A percentile compares a stretch with the other conserved stretches of the same genome.
These are phyloP conservation scores for Gasteruption jaculator DNA, from an alignment of 2,888 invertebrate genomes.

Conservation along the genomic window DNA sequence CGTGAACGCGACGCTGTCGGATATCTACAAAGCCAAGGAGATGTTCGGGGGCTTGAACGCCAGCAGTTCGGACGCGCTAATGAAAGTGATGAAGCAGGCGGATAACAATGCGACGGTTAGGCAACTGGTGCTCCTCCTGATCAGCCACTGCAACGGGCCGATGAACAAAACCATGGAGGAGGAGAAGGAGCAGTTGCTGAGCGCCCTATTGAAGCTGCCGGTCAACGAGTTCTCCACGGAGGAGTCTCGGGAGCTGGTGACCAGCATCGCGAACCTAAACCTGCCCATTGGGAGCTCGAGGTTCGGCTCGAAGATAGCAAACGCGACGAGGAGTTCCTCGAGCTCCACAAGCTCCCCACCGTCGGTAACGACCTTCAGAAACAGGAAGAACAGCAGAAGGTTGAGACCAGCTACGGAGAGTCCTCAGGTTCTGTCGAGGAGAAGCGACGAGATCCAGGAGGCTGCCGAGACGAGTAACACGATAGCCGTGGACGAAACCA, in stretches of 20 bases:
- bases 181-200: constrained; percentile 65
- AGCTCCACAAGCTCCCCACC: constrained; percentile 29
- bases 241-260: constrained; percentile 49
- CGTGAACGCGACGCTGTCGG: constrained; percentile 61
- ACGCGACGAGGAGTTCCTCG: constrained; percentile 15
- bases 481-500: constrained; percentile 43
- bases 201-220: constrained; percentile 65
- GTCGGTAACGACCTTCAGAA: constrained; percentile 38
- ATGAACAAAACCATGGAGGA: constrained; percentile 68
- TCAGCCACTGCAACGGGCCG: constrained; percentile 71
- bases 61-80: constrained; percentile 68
- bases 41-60: constrained; percentile 74
- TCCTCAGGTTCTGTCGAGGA: constrained; percentile 35
- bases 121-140: constrained; percentile 68
- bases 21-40: constrained; percentile 68
- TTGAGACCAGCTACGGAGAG: constrained; percentile 42
- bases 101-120: constrained; percentile 72
- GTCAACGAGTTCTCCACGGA: constrained; percentile 49
- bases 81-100: constrained; percentile 79
- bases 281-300: constrained; percentile 32
- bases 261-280: constrained; percentile 37
- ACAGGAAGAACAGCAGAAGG: constrained; percentile 39
- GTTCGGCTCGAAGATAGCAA: constrained; percentile 17
- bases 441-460: constrained; percentile 38
- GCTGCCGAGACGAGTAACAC: constrained; percentile 43